Evolutionary conservation across 2,888 invertebrate genomes (phyloP).

Genomic region (Ichneumoninae sp.): DNA sequence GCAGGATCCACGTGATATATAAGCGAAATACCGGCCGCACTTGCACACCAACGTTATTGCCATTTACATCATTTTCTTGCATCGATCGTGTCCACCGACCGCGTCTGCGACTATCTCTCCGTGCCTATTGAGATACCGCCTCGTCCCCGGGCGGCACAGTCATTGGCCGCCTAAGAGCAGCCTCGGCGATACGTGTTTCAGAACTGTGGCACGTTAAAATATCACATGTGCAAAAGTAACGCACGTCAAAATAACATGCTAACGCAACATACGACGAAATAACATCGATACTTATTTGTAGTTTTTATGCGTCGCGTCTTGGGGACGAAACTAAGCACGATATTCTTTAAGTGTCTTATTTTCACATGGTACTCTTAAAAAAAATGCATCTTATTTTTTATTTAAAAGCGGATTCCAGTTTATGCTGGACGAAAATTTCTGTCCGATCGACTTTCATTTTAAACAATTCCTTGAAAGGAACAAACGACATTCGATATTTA

Average conservation of each 20-base stretch:
- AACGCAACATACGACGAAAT: neutral
- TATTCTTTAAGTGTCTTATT: too few species aligned
- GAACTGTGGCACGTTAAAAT: neutral
- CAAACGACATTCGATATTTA: neutral
- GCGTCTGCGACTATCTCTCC: constrained; percentile 20
- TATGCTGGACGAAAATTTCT: neutral
- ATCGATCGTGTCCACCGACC: constrained; percentile 69
- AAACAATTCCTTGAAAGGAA: neutral
- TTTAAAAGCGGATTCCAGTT: neutral
- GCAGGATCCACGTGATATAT: constrained; percentile 47
- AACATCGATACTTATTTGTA: neutral
- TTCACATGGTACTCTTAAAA: too few species aligned
- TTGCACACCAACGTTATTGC: constrained; percentile 54
- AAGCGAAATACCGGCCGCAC: constrained; percentile 57
- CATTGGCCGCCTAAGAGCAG: neutral
- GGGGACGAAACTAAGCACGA: too few species aligned
- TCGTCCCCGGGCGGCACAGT: neutral
- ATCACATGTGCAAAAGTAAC: neutral
- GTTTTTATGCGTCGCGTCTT: neutral
- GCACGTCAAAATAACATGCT: neutral
- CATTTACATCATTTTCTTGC: constrained; percentile 77
- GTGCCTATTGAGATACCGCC: neutral
- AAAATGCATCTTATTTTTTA: neutral
- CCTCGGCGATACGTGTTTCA: neutral
- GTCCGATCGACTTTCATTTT: too few species aligned